Conservation (phyloP, 2,888 invertebrate genomes). For the Pristionchus arcanus region DNA sequence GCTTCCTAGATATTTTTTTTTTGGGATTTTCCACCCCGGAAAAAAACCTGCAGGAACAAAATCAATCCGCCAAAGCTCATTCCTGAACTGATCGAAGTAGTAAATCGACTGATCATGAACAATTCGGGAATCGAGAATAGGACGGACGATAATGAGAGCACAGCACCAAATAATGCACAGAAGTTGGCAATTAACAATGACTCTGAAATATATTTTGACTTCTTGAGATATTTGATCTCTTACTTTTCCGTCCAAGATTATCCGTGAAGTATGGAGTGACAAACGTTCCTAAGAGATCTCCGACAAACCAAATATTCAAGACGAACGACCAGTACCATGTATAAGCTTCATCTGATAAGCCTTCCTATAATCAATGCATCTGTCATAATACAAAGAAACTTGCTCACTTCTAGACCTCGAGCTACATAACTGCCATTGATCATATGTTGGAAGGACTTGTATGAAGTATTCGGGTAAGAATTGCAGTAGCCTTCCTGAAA, state of each 20-base stretch:
- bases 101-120: constrained; percentile 64
- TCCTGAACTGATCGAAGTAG: constrained; percentile 65
- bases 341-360: constrained; percentile 60
- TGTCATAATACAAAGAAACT: neutral
- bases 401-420: constrained; percentile 57
- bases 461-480: constrained; percentile 71
- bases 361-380: constrained; percentile 8
- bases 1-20: constrained; percentile 61
- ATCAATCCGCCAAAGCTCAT: constrained; percentile 70
- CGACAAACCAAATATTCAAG: constrained; percentile 72
- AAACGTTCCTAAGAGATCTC: constrained; percentile 66
- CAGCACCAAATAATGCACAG: constrained; percentile 56
- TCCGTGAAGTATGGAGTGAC: constrained; percentile 64
- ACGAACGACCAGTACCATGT: constrained; percentile 68
- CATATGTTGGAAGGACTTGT: constrained; percentile 60
- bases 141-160: constrained; percentile 18
- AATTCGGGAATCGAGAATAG: constrained; percentile 62
- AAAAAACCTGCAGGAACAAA: constrained; percentile 66
- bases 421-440: constrained; percentile 67
- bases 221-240: too few relatives aligned
- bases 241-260: constrained; percentile 61
- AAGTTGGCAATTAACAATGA: constrained; percentile 62
- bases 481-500: constrained; percentile 70
- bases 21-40: too few relatives aligned
- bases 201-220: constrained; percentile 57